A percentile compares a stretch with the other conserved stretches of the same genome.
phyloP scores from a whole-genome alignment of 2,797 vertebrate species.

The Myotis myotis region DNA sequence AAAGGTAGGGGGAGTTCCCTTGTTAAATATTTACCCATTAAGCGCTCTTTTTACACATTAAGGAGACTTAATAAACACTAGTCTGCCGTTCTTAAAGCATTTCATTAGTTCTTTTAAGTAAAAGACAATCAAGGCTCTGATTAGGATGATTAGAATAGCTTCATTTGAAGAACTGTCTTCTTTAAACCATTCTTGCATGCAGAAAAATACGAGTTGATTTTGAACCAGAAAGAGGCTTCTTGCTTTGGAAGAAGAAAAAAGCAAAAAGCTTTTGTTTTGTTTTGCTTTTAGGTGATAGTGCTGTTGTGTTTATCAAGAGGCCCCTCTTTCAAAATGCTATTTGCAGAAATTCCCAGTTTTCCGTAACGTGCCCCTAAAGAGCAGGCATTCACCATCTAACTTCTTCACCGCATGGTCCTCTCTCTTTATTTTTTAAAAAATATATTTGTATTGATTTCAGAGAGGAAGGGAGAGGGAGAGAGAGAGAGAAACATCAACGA shows the following conservation, averaged over 20 bases:
- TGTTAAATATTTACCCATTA: slow-evolving; percentile 45
- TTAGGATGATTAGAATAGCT: neutral
- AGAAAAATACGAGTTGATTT: slow-evolving; percentile 7
- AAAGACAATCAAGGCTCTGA: slow-evolving; percentile 2
- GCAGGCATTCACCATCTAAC: neutral
- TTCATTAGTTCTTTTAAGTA: slow-evolving; percentile 30
- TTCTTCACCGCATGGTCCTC: neutral
- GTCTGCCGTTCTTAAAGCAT: neutral
- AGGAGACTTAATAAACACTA: slow-evolving; percentile 41
- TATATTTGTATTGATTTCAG: no score
- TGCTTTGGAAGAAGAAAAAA: neutral
- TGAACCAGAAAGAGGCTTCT: neutral
- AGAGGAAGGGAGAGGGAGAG: no score
- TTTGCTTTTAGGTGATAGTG: neutral
- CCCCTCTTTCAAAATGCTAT: neutral
- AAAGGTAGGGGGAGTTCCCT: slow-evolving; percentile 67
- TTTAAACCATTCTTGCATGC: neutral
- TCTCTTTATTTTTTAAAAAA: neutral
- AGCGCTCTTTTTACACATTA: neutral
- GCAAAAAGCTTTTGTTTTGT: neutral
- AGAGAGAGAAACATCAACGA: no score
- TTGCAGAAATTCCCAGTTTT: neutral
- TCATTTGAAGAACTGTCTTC: neutral
- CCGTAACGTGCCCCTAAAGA: neutral
- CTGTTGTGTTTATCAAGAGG: neutral